A percentile compares a stretch with the other conserved stretches of the same genome.
Conservation (phyloP, 2,797 vertebrate genomes). For the Danio tinwini region DNA sequence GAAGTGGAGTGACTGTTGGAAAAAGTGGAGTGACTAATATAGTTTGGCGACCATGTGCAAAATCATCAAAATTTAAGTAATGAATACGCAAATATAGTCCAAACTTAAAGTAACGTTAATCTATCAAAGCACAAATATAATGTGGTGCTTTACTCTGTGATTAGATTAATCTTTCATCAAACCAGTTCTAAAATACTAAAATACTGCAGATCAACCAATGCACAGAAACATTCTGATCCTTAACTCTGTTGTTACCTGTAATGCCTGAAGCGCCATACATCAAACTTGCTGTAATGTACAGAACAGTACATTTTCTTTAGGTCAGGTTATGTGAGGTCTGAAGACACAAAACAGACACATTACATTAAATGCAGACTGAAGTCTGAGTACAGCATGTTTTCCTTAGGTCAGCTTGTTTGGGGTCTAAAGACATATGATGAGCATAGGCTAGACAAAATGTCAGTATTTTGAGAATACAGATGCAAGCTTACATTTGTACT, state of each 20-base stretch:
- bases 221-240: background rate
- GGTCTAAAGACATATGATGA: background rate
- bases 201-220: background rate
- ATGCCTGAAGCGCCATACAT: background rate
- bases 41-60: background rate
- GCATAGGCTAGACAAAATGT: background rate
- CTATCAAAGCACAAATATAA: slow-evolving; percentile 6
- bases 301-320: background rate
- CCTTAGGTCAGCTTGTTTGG: background rate
- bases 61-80: background rate
- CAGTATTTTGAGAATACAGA: background rate
- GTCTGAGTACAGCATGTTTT: background rate
- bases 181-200: background rate
- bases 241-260: background rate
- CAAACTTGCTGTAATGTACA: background rate
- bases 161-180: background rate
- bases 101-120: too few species aligned
- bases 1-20: background rate
- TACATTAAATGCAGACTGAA: too few species aligned
- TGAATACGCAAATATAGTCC: background rate
- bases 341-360: background rate
- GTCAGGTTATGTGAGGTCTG: too few species aligned
- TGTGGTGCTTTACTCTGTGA: background rate
- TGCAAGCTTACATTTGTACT: too few species aligned
- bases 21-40: background rate